These are phyloP conservation scores for Lutjanus campechanus DNA, from an alignment of 2,797 vertebrate species.

Conservation along the genomic window DNA sequence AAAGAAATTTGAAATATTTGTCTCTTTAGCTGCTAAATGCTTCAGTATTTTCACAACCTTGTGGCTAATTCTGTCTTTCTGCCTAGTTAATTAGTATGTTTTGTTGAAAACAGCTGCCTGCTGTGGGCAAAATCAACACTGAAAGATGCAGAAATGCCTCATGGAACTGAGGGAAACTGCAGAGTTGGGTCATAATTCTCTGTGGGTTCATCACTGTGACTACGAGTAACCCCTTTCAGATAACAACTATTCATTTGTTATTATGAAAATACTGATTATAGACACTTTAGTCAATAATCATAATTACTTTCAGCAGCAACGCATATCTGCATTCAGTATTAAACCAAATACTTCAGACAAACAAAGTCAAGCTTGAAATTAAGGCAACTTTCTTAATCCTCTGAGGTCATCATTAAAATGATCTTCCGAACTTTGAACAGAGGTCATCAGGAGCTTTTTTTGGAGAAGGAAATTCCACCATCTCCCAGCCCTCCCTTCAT, in stretches of 20 bases:
- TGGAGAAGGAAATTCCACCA: not conserved
- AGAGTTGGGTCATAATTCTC: not conserved
- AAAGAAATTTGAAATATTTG: not conserved
- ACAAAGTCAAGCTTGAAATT: not conserved
- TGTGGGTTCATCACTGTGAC: not conserved
- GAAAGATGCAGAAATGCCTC: not conserved
- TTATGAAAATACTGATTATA: not conserved
- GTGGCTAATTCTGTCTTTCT: not conserved
- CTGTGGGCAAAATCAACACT: too few species aligned
- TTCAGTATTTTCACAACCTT: not conserved
- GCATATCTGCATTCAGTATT: not conserved
- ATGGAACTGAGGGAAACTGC: too few species aligned
- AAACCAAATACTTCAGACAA: not conserved
- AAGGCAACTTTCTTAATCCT: not conserved
- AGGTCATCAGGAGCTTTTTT: not conserved
- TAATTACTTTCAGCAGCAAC: not conserved
- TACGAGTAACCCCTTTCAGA: not conserved
- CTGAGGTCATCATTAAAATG: not conserved
- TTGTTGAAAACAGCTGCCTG: not conserved
- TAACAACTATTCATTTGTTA: not conserved
- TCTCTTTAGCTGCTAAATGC: not conserved
- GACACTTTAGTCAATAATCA: not conserved
- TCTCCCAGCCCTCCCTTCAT: constrained; percentile 11
- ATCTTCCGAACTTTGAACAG: not conserved
- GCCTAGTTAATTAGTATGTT: not conserved